Percentiles rank a stretch among this genome's conserved stretches.
These are phyloP conservation scores for Ectropis crepuscularia DNA, from an alignment of 2,888 invertebrate genomes.

Conservation along the genomic window DNA sequence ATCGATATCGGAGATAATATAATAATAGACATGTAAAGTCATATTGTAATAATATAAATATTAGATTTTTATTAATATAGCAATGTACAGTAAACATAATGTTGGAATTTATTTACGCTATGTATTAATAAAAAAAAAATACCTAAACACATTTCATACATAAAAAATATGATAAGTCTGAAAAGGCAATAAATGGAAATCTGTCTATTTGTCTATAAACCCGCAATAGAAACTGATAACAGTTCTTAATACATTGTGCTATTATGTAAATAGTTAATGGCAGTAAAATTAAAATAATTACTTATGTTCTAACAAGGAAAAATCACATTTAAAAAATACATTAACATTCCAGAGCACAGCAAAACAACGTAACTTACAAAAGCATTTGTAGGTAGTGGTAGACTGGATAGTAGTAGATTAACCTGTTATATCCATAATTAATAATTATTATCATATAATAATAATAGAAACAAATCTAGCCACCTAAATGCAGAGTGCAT, in stretches of 20 bases:
- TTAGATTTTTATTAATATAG: no score
- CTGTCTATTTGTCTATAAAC: background rate
- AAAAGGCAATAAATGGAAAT: background rate
- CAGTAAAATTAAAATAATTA: conserved; percentile 26
- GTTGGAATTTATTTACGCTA: no score
- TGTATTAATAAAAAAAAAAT: background rate
- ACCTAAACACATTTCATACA: background rate
- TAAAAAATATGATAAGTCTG: background rate
- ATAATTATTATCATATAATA: no score
- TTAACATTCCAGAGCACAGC: conserved; percentile 36
- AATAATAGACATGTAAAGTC: no score
- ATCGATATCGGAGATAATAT: background rate
- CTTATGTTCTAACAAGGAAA: conserved; percentile 21
- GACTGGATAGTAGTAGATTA: no score
- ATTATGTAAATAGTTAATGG: background rate
- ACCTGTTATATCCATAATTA: no score
- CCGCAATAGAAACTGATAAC: conserved; percentile 2
- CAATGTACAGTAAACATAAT: no score
- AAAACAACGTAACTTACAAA: conserved; percentile 8
- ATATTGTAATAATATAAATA: no score
- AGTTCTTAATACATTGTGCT: background rate
- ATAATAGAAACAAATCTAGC: conserved; percentile 13
- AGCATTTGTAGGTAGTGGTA: no score
- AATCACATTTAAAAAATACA: conserved; percentile 33
- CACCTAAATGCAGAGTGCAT: conserved; percentile 13